phyloP scores from a whole-genome alignment of 1,140 invertebrate species.

The Halesus radiatus region DNA sequence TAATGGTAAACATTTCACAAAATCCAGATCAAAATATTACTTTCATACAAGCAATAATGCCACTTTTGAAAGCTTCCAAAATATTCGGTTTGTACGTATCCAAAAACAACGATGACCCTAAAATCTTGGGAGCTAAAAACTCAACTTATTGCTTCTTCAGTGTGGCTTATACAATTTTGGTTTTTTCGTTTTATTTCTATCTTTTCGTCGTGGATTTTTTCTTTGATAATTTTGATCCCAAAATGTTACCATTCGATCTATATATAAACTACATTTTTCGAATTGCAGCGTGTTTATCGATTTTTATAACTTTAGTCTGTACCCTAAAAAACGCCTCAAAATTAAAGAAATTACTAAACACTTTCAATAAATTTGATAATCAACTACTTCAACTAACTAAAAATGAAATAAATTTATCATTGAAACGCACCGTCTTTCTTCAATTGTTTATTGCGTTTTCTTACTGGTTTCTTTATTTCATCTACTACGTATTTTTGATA shows the following conservation, averaged over 20 bases:
- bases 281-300: neutral
- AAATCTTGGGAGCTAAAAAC: neutral
- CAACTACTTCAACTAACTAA: neutral
- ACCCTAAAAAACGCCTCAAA: neutral
- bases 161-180: neutral
- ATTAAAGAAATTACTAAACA: neutral
- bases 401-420: neutral
- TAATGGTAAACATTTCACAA: too few relatives aligned
- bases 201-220: neutral
- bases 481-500: neutral
- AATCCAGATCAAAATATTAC: neutral
- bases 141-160: neutral
- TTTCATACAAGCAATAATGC: neutral
- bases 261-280: neutral
- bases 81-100: neutral
- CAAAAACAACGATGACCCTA: neutral
- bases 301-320: neutral
- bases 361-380: neutral
- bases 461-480: neutral
- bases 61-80: neutral
- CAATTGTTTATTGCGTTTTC: neutral
- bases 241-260: neutral
- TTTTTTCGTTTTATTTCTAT: neutral
- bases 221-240: neutral
- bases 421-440: neutral